A percentile compares a stretch with the other conserved stretches of the same genome.
Conservation (phyloP, 2,797 vertebrate genomes). For the Falco berigora region DNA sequence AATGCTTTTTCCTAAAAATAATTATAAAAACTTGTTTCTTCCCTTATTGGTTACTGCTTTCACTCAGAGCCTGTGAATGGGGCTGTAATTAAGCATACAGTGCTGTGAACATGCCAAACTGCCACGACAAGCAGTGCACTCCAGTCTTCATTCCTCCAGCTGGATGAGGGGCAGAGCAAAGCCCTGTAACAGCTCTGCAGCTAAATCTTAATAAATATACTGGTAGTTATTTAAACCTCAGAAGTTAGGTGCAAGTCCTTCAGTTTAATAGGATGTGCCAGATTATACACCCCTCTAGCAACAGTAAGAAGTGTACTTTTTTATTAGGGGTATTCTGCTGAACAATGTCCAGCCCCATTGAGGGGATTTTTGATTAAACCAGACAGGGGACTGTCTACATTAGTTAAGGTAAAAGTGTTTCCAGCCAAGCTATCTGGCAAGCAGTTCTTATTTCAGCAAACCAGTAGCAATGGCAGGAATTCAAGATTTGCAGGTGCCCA, state of each 20-base stretch:
- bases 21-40: slow-evolving; percentile 9
- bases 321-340: not conserved
- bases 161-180: not conserved
- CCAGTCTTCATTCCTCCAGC: not conserved
- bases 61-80: slow-evolving; percentile 23
- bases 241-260: not conserved
- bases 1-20: not conserved
- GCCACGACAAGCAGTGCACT: not conserved
- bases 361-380: not conserved
- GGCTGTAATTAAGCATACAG: not conserved
- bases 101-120: slow-evolving; percentile 3
- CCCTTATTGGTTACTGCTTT: slow-evolving; percentile 7
- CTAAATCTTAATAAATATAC: slow-evolving; percentile 29
- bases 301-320: not conserved
- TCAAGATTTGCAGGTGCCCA: slow-evolving; percentile 59
- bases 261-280: not conserved
- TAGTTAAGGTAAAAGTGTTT: not conserved
- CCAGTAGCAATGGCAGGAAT: not conserved
- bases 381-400: not conserved
- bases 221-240: not conserved
- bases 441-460: not conserved
- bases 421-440: not conserved
- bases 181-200: slow-evolving; percentile 5
- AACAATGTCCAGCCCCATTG: not conserved
- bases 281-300: not conserved